These are phyloP conservation scores for Ciona savignyi DNA, from an alignment of 23 tunicate species.

Conservation along the genomic window DNA sequence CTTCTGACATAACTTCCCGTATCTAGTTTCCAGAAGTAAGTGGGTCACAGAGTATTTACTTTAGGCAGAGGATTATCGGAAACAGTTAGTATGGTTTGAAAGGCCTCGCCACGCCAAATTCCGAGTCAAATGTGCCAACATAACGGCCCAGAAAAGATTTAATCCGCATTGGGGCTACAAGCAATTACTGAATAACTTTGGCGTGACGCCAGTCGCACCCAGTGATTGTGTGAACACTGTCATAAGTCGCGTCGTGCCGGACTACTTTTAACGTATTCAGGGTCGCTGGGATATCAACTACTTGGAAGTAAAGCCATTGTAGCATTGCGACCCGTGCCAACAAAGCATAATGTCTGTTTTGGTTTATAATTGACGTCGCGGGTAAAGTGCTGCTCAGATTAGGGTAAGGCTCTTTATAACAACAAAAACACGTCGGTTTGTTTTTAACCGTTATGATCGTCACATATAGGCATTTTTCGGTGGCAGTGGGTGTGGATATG, in stretches of 20 bases:
- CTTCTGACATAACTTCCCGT: no score
- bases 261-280: not conserved
- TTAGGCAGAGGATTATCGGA: not conserved
- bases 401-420: not conserved
- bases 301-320: not conserved
- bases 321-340: not conserved
- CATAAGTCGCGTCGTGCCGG: conserved; percentile 1
- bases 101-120: no score
- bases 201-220: conserved; percentile 1
- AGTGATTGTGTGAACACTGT: not conserved
- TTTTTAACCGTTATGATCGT: not conserved
- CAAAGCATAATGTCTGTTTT: not conserved
- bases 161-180: not conserved
- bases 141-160: not conserved
- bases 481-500: not conserved
- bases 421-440: not conserved
- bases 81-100: not conserved
- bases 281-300: not conserved
- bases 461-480: not conserved
- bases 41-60: not conserved
- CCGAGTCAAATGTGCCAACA: not conserved
- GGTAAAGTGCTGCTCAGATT: not conserved
- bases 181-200: not conserved
- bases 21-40: no score
- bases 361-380: not conserved